phyloP scores from a whole-genome alignment of 1,140 invertebrate genomes.

The Tetraneura akinire region DNA sequence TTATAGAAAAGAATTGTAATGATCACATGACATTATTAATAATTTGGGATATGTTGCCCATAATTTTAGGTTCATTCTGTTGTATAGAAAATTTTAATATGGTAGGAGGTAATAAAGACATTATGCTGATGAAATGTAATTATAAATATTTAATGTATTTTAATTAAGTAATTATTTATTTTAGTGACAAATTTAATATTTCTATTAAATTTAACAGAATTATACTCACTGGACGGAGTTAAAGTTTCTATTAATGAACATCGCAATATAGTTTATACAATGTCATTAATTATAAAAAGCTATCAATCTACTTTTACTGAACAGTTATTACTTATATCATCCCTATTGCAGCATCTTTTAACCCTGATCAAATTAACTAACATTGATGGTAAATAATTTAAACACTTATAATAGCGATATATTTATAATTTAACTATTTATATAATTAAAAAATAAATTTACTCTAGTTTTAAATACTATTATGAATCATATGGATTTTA shows the following conservation, averaged over 20 bases:
- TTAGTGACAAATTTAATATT: conserved; percentile 23
- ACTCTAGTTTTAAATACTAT: conserved; percentile 21
- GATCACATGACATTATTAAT: conserved; percentile 9
- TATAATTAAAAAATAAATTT: background rate
- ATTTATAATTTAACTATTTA: background rate
- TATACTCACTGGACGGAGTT: background rate
- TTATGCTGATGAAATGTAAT: background rate
- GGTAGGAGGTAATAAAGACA: conserved; percentile 34
- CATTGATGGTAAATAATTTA: conserved; percentile 5
- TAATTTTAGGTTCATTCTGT: conserved; percentile 31
- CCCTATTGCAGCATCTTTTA: conserved; percentile 19
- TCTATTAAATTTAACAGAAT: conserved; percentile 36
- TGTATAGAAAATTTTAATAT: conserved; percentile 11
- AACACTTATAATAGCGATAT: background rate
- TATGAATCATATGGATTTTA: conserved; percentile 17
- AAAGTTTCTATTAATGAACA: conserved; percentile 33
- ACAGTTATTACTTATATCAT: conserved; percentile 12
- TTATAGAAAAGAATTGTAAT: background rate
- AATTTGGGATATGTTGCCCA: conserved; percentile 39
- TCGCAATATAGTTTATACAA: conserved; percentile 27
- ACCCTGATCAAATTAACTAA: conserved; percentile 7
- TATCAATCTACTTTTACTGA: conserved; percentile 16
- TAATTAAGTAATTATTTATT: background rate
- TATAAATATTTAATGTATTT: background rate
- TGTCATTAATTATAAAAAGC: conserved; percentile 36